Evolutionary conservation across 2,113 vertebrate species (phyloP).

Genomic region (Protobothrops flavoviridis): DNA sequence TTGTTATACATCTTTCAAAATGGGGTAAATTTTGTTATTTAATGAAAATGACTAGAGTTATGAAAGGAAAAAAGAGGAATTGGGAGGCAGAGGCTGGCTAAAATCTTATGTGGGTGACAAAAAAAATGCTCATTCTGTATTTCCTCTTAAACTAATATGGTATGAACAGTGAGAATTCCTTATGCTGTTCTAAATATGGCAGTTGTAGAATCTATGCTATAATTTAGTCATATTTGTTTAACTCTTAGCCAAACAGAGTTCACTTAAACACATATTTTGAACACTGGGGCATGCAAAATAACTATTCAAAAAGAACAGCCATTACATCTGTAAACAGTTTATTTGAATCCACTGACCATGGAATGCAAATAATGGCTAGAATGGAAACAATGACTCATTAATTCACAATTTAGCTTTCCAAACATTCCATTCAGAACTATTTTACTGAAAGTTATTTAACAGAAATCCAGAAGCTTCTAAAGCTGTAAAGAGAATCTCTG

Average conservation of each 20-base stretch:
- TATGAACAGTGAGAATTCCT: neutral
- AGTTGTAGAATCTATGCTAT: neutral
- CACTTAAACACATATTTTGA: neutral
- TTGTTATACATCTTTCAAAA: neutral
- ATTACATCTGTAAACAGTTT: neutral
- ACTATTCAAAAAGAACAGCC: neutral
- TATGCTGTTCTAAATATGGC: neutral
- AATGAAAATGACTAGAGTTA: neutral
- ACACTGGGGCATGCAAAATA: neutral
- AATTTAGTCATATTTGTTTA: neutral
- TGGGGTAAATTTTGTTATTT: neutral
- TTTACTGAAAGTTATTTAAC: neutral
- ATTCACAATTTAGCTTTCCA: neutral
- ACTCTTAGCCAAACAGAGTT: neutral
- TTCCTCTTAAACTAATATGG: neutral
- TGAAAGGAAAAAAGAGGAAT: neutral
- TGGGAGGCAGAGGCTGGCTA: neutral
- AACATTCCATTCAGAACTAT: neutral
- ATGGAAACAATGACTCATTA: neutral
- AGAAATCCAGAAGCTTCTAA: neutral
- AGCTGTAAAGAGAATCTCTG: neutral
- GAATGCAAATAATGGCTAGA: neutral
- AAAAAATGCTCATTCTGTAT: neutral
- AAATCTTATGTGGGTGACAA: neutral
- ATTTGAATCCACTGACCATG: neutral